Conservation (phyloP, 2,797 vertebrate genomes). For the Falco cherrug region DNA sequence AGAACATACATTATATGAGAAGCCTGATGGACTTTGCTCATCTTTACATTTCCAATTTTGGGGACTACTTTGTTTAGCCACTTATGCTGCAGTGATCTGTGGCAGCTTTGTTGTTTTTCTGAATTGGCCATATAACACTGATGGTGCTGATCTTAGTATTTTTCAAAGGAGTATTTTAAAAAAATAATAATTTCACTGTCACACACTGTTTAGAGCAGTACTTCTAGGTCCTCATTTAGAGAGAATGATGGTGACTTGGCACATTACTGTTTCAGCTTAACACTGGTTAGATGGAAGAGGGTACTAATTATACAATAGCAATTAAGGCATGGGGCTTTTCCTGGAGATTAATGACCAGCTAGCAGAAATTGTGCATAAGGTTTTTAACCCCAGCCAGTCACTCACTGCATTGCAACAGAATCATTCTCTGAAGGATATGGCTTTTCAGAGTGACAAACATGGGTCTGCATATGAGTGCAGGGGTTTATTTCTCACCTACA, state of each 20-base stretch:
- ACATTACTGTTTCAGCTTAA: conserved; percentile 21
- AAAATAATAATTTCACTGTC: not conserved
- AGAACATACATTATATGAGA: not conserved
- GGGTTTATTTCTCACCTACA: not conserved
- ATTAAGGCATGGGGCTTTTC: conserved; percentile 47
- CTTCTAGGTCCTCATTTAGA: not conserved
- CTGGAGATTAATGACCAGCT: conserved; percentile 59
- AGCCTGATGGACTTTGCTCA: not conserved
- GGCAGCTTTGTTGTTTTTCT: not conserved
- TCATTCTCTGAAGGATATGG: not conserved
- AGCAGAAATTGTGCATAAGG: conserved; percentile 16
- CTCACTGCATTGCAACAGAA: conserved; percentile 41
- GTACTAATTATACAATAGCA: conserved; percentile 60
- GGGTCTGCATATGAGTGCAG: not conserved
- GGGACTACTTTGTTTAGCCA: conserved; percentile 6
- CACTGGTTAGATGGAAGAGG: conserved; percentile 17
- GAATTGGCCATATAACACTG: not conserved
- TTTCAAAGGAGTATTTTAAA: not conserved
- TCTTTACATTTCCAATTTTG: not conserved
- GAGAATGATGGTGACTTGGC: not conserved
- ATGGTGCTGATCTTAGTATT: not conserved
- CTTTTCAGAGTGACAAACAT: not conserved
- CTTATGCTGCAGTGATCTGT: not conserved
- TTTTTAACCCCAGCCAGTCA: conserved; percentile 47
- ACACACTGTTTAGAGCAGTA: not conserved